These are phyloP conservation scores for Leptobrachium ailaonicum DNA, from an alignment of 2,113 vertebrate genomes.

Conservation along the genomic window DNA sequence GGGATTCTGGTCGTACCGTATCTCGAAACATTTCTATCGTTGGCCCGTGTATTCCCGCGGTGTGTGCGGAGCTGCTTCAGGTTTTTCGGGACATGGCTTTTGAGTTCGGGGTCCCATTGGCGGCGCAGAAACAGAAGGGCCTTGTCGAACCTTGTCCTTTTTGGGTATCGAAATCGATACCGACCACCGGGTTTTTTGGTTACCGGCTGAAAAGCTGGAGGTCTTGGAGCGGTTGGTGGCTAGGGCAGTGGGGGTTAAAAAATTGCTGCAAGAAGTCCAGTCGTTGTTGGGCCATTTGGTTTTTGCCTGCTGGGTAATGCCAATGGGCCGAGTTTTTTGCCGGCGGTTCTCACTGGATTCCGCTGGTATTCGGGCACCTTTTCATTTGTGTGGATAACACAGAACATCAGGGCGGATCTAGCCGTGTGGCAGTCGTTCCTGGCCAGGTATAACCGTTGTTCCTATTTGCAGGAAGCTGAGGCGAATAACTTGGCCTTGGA, in stretches of 20 bases:
- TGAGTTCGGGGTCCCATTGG: not conserved
- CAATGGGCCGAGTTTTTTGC: not conserved
- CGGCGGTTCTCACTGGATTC: not conserved
- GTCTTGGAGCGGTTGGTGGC: not conserved
- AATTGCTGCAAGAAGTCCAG: not conserved
- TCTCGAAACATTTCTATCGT: too few species aligned
- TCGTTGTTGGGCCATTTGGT: not conserved
- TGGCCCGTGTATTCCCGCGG: too few species aligned
- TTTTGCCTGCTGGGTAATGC: not conserved
- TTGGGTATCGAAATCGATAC: not conserved
- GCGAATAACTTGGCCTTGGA: too few species aligned
- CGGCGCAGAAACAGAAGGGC: not conserved
- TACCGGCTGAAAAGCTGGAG: not conserved
- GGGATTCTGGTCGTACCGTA: too few species aligned
- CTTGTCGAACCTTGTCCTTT: not conserved
- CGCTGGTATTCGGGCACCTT: too few species aligned
- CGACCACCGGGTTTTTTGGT: not conserved
- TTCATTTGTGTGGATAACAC: too few species aligned
- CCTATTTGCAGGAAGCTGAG: too few species aligned
- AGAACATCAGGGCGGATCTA: too few species aligned
- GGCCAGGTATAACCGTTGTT: too few species aligned
- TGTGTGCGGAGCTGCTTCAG: too few species aligned
- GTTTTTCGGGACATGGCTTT: too few species aligned
- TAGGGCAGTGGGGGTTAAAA: not conserved
- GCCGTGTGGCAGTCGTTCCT: too few species aligned